These are phyloP conservation scores for Acanthococcus lagerstroemiae DNA, from an alignment of 2,888 invertebrate species.

Conservation along the genomic window DNA sequence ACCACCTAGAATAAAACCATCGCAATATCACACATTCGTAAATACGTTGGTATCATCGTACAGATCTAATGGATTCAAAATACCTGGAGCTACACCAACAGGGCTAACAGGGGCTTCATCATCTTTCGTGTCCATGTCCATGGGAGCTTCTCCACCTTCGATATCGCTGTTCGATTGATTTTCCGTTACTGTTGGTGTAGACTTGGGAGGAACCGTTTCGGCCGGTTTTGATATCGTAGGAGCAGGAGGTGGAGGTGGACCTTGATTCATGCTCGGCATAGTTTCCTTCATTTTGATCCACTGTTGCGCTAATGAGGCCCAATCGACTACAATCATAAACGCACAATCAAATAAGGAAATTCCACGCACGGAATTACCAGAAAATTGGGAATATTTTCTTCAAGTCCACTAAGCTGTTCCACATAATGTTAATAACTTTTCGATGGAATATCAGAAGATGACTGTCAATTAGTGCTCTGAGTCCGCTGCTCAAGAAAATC, in stretches of 20 bases:
- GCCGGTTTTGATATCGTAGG: slow-evolving; percentile 19
- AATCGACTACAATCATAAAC: slow-evolving; percentile 62
- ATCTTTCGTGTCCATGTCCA: slow-evolving; percentile 62
- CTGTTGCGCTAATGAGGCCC: slow-evolving; percentile 93
- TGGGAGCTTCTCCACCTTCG: slow-evolving; percentile 75
- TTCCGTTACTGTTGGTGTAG: background rate
- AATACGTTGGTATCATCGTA: background rate
- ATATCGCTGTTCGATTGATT: slow-evolving; percentile 42
- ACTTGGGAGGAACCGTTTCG: slow-evolving; percentile 5
- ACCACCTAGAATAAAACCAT: slow-evolving; percentile 15
- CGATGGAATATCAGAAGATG: background rate
- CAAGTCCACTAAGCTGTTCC: too few species aligned
- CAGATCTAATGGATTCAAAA: background rate
- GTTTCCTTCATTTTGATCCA: slow-evolving; percentile 94
- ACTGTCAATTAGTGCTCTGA: background rate
- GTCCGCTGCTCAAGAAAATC: background rate
- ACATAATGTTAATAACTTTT: background rate
- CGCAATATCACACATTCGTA: background rate
- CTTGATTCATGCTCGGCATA: slow-evolving; percentile 46
- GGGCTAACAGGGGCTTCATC: slow-evolving; percentile 7
- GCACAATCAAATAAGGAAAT: too few species aligned
- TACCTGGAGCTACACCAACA: slow-evolving; percentile 2
- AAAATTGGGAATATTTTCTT: too few species aligned
- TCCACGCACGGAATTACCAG: too few species aligned
- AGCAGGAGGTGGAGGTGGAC: slow-evolving; percentile 43